These are phyloP conservation scores for Hycleus phaleratus DNA, from an alignment of 1,140 invertebrate genomes.

Conservation along the genomic window DNA sequence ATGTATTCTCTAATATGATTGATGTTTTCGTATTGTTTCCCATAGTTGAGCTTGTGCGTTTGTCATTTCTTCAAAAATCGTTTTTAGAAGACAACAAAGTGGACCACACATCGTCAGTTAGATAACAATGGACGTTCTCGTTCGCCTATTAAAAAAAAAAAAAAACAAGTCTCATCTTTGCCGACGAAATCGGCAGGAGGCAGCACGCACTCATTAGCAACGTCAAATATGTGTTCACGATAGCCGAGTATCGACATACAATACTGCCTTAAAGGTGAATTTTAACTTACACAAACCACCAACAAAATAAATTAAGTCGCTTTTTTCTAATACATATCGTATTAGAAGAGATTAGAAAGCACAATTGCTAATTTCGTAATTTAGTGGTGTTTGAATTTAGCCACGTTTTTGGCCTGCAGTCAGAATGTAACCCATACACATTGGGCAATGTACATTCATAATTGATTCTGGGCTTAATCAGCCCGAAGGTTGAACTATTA, in stretches of 20 bases:
- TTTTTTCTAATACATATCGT: too few species aligned
- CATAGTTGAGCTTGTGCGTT: too few species aligned
- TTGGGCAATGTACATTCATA: not conserved
- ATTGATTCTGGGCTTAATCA: too few species aligned
- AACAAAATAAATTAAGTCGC: too few species aligned
- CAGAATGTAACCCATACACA: not conserved
- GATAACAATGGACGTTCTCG: slow-evolving; percentile 23
- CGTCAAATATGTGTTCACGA: slow-evolving; percentile 18
- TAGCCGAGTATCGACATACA: not conserved
- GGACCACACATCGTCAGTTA: slow-evolving; percentile 27
- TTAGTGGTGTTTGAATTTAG: too few species aligned
- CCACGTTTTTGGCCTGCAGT: too few species aligned
- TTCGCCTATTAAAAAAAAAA: not conserved
- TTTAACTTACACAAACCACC: too few species aligned
- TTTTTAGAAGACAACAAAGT: slow-evolving; percentile 18
- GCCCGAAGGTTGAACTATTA: not conserved
- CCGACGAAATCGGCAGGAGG: slow-evolving; percentile 21
- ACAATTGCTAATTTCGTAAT: too few species aligned
- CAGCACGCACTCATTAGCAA: slow-evolving; percentile 32
- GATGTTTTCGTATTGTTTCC: too few species aligned
- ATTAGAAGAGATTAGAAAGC: too few species aligned
- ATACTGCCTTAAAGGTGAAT: not conserved
- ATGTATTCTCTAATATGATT: too few species aligned
- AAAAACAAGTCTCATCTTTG: not conserved
- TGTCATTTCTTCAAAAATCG: too few species aligned